Evolutionary conservation across 2,797 vertebrate species (phyloP), one percentile per base, ranked within the genome.

Genomic region (Hirundo rustica): DNA sequence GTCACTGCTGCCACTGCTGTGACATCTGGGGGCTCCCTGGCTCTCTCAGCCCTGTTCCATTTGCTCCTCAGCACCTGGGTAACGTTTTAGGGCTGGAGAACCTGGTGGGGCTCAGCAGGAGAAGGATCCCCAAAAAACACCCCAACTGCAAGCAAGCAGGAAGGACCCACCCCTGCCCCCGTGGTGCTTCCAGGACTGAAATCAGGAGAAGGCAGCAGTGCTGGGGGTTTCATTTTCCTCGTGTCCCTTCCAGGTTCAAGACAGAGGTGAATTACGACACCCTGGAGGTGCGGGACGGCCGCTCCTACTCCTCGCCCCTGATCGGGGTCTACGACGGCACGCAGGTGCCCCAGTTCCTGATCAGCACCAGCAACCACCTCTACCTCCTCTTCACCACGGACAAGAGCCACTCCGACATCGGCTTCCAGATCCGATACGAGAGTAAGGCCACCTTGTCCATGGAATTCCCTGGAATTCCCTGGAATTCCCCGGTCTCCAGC

Each of bases 341-440:
- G 27, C 99, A 99, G 97, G 99, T 99, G 62, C 99, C 99, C 17
- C 99, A 99, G 98, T 99, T 99, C 97, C 98, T 99, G 92, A 99
- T 99, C 97, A 99, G 99, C 97, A 99, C 99, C 97, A 99, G 99
- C 97, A 99, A 98, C 98, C 99, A 98, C 96, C 97, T 99, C 78
- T 99, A 98, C 93, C 98, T 99, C 22, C 98, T 99, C 71, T 99
- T 99, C 97, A 99, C 99, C 44, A 99, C 99, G 0, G 99, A 99
- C 98, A 99, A 99, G 97, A 99, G 99, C 96, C 99, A 99, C 97
- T 99, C 99, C 0, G 99, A 99, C 95, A 90, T 99, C 0, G 99
- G 99, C 89, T 99, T 99, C 96, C 99, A 99, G 95, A 99, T 99
- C 95, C 98, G 98, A 78, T 99, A 99, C 4, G 99, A 99, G 95